Base-by-base conservation (phyloP, 2,113 vertebrate genomes). In the Urocolius indicus region DNA sequence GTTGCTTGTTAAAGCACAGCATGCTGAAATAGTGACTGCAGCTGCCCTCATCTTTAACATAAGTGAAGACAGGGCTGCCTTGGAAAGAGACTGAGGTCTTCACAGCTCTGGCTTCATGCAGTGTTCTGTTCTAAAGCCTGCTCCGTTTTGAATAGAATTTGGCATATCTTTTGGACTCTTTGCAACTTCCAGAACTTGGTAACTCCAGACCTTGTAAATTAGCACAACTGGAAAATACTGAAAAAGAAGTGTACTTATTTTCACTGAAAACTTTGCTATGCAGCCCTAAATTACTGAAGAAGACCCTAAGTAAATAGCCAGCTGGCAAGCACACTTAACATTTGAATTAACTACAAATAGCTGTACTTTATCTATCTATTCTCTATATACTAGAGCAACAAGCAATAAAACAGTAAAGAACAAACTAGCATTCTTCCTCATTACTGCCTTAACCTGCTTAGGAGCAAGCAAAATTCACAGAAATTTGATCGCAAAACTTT, bases 1-100 rank as follows among this genome's bases (percentile, higher is more conserved):
- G 72, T 32, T 85, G 67, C 67, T 93, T 3, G 3, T 93, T 94
- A 96, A 87, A 95, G 89, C n/a, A 72, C 20, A 91, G 58, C 86
- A 92, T 78, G 86, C 84, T 81, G 91, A 92, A 89, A 59, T 3
- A 77, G 52, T 24, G 23, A 77, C n/a, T 86, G 59, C 76, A 94
- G 89, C 72, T 95, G 87, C 61, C 76, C 45, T 81, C 72, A 55
- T 90, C 29, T 86, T 90, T 61, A 83, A 84, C 26, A 62, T n/a
- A 78, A 85, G 20, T 45, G 46, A 94, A 77, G 75, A 84, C 1
- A 66, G 26, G 85, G 77, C 8, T 45, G 11, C 59, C 52, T 36
- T 82, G 32, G 46, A 87, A 89, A 94, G 49, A 66, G n/a, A 74
- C 11, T n/a, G 24, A 83, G 51, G 46, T 76, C n/a, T 82, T 81